Base-by-base conservation (phyloP, 1,140 invertebrate species). In the Drosophila carrolli region DNA sequence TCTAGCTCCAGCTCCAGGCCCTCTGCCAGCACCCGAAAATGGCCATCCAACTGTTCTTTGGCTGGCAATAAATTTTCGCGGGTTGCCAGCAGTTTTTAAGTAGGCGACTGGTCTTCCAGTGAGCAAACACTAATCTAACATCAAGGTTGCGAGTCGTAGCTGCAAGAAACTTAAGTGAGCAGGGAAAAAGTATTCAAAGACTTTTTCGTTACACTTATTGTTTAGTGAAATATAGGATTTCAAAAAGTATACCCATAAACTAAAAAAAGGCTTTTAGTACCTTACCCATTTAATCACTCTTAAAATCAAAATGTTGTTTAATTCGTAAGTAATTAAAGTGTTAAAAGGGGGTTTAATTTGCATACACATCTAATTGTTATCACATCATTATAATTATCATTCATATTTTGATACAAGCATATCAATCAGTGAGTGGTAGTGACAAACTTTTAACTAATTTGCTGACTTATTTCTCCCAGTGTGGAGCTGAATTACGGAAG, bases 1-100 rank as follows among this genome's bases (percentile, higher is more conserved):
- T 66, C 38, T 38, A 41, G 46, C 50, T 56, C n/a, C 32, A 44
- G 19, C n/a, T 38, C 19, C 38, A 40, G 35, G 23, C 44, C 38
- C 46, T 32, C 16, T 37, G 51, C 51, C 51, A 56, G 53, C 61
- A 32, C 60, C 75, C 54, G 38, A 83, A 77, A 84, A 78, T 79
- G 44, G 62, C 61, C 62, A 81, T 66, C 63, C 75, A 75, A 86
- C 75, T 77, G 68, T 74, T 68, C 61, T 65, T 73, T 57, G 51
- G 70, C 55, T 78, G 61, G 70, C 57, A 68, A 68, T 85, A 86
- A 85, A 85, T 86, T 66, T 66, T 9, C 32, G 43, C 38, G 71
- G 43, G 70, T n/a, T 73, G 48, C 47, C 38, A 27, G 32, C 9
- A 38, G 29, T 63, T 37, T 44, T 46, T 35, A 59, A 55, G 27